A percentile compares a stretch with the other conserved stretches of the same genome.
phyloP scores from a whole-genome alignment of 2,113 vertebrate genomes.

The Nasalis larvatus region DNA sequence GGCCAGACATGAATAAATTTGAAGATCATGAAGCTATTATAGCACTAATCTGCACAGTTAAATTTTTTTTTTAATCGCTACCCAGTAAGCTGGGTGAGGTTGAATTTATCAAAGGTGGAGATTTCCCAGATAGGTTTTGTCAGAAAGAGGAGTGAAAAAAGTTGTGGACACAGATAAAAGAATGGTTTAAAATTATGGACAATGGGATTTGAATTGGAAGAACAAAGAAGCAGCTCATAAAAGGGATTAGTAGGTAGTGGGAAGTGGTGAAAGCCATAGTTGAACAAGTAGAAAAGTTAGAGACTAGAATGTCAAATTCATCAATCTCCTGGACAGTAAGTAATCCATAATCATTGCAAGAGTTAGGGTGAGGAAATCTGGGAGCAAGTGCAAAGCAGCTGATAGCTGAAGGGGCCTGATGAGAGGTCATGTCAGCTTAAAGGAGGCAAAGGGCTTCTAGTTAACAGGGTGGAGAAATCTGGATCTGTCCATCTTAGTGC shows the following conservation, averaged over 20 bases:
- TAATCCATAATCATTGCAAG: background rate
- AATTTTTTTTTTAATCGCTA: background rate
- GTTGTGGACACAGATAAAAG: background rate
- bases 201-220: background rate
- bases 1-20: background rate
- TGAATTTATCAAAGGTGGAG: background rate
- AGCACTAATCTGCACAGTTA: background rate
- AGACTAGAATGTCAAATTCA: background rate
- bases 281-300: background rate
- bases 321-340: background rate
- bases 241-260: background rate
- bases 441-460: background rate
- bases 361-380: constrained; percentile 16
- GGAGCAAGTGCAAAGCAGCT: background rate
- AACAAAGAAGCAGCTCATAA: background rate
- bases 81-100: background rate
- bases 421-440: background rate
- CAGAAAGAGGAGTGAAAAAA: background rate
- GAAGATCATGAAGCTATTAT: background rate
- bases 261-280: background rate
- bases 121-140: background rate
- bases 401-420: background rate
- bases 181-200: background rate
- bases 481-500: background rate
- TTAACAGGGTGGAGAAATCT: background rate